A percentile compares a stretch with the other conserved stretches of the same genome.
These are phyloP conservation scores for Drosophila athabasca DNA, from an alignment of 1,140 invertebrate genomes.

Conservation along the genomic window DNA sequence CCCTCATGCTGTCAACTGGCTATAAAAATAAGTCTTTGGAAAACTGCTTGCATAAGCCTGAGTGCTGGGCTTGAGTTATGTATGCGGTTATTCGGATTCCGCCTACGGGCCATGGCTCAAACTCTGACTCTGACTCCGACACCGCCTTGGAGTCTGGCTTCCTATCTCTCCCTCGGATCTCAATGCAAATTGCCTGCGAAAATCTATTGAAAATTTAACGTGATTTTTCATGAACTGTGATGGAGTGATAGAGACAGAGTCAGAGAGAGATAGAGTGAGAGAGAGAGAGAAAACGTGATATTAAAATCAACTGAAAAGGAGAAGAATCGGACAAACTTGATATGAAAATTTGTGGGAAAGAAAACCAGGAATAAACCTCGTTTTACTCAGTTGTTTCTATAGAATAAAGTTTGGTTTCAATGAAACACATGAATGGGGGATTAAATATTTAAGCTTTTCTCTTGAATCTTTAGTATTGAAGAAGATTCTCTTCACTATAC, in stretches of 20 bases:
- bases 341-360: background rate
- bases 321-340: background rate
- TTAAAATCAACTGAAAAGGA: too few relatives aligned
- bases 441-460: too few relatives aligned
- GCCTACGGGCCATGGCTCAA: background rate
- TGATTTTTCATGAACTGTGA: constrained; percentile 10
- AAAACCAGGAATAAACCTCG: too few relatives aligned
- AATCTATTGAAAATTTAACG: constrained; percentile 36
- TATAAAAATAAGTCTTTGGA: constrained; percentile 34
- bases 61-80: constrained; percentile 30
- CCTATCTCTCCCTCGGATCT: constrained; percentile 32
- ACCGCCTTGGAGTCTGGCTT: constrained; percentile 21
- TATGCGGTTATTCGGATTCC: constrained; percentile 17
- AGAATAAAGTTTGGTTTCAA: too few relatives aligned
- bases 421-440: too few relatives aligned
- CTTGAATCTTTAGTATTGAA: too few relatives aligned
- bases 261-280: background rate
- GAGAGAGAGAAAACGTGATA: too few relatives aligned
- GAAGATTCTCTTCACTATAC: too few relatives aligned
- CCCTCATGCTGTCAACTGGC: constrained; percentile 16
- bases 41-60: constrained; percentile 41
- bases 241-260: too few relatives aligned
- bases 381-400: too few relatives aligned
- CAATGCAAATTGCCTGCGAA: constrained; percentile 39
- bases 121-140: background rate